phyloP scores from a whole-genome alignment of 2,888 invertebrate genomes.

The Hypomecis punctinalis region DNA sequence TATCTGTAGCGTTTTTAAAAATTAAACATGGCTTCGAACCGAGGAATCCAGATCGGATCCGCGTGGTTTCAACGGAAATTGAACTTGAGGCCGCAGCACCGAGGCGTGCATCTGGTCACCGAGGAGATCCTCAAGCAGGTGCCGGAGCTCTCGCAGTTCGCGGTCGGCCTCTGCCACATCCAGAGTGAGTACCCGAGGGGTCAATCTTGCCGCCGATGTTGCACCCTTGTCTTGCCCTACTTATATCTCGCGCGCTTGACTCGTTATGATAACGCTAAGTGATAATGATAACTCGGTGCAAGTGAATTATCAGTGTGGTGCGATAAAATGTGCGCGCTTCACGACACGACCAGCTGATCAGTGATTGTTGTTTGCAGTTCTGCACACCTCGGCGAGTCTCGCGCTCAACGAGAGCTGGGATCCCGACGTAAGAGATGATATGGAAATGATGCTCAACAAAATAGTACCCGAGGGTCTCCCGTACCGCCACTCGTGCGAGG shows the following conservation, averaged over 20 bases:
- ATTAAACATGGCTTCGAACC: slow-evolving; percentile 93
- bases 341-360: slow-evolving; percentile 63
- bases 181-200: slow-evolving; percentile 92
- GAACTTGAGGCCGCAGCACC: slow-evolving; percentile 97
- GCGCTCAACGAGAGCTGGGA: slow-evolving; percentile 99
- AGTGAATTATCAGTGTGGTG: slow-evolving; percentile 38
- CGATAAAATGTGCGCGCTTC: slow-evolving; percentile 35
- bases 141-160: slow-evolving; percentile 97
- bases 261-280: slow-evolving; percentile 46
- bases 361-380: slow-evolving; percentile 88
- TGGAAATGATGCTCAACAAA: slow-evolving; percentile 99
- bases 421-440: slow-evolving; percentile 98
- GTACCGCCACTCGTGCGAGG: slow-evolving; percentile 98
- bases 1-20: slow-evolving; percentile 83
- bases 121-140: slow-evolving; percentile 98
- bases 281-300: slow-evolving; percentile 30
- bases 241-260: slow-evolving; percentile 54
- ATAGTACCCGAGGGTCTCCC: slow-evolving; percentile 98
- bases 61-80: slow-evolving; percentile 99
- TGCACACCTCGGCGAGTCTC: slow-evolving; percentile 99
- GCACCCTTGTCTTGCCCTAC: slow-evolving; percentile 70
- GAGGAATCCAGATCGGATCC: slow-evolving; percentile 97
- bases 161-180: slow-evolving; percentile 97
- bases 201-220: slow-evolving; percentile 73
- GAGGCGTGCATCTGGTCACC: slow-evolving; percentile 98